Conservation (phyloP, 2,113 vertebrate species). For the Cinclus mexicanus region DNA sequence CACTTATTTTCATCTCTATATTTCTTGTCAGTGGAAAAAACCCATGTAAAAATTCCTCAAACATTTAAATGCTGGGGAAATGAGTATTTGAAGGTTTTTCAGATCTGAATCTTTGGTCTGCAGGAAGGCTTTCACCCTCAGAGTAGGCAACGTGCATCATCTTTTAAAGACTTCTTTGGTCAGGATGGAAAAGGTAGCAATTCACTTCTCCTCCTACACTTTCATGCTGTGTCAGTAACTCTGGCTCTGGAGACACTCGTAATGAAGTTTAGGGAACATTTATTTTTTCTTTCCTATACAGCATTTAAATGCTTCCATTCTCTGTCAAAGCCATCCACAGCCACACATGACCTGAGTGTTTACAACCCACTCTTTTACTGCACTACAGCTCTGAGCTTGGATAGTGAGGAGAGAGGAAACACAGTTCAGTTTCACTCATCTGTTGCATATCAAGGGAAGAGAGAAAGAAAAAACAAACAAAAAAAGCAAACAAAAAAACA, state of each 20-base stretch:
- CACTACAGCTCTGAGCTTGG: not conserved
- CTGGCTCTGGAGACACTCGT: not conserved
- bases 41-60: not conserved
- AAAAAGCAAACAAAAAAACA: no score
- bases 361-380: not conserved
- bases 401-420: not conserved
- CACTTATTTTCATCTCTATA: not conserved
- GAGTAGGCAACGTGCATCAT: not conserved
- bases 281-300: not conserved
- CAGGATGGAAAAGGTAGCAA: not conserved
- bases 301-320: not conserved
- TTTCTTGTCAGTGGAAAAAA: not conserved
- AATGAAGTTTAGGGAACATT: not conserved
- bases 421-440: not conserved
- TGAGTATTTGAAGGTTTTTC: not conserved
- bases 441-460: not conserved
- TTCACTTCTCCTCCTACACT: not conserved
- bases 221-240: not conserved
- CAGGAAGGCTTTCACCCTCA: not conserved
- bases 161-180: not conserved
- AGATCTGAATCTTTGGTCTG: not conserved
- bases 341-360: not conserved
- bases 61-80: not conserved
- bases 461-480: not conserved
- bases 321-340: not conserved